A percentile compares a stretch with the other conserved stretches of the same genome.
phyloP scores from a whole-genome alignment of 2,797 vertebrate species.

The Protosalanx chinensis region DNA sequence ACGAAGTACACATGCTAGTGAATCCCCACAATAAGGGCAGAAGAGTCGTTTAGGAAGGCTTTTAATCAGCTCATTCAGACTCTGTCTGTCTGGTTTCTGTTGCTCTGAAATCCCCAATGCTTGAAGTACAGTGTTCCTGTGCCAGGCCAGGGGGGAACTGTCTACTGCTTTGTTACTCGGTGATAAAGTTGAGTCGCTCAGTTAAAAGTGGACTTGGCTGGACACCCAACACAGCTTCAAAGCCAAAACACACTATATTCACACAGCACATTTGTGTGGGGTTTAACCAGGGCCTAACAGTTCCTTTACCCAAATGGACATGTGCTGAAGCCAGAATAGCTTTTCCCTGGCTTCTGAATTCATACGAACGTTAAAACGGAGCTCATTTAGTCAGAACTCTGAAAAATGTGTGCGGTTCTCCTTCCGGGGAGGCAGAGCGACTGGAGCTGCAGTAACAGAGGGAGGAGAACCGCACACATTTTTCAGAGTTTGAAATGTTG shows the following conservation, averaged over 20 bases:
- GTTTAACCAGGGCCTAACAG: neutral
- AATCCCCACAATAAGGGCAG: slow-evolving; percentile 9
- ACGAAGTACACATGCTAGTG: slow-evolving; percentile 13
- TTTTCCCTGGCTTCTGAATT: neutral
- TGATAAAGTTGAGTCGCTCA: slow-evolving; percentile 16
- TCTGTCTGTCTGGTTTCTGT: slow-evolving; percentile 20
- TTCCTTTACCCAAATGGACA: neutral
- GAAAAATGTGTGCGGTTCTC: neutral
- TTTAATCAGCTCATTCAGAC: slow-evolving; percentile 6
- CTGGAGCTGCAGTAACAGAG: neutral
- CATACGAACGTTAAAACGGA: neutral
- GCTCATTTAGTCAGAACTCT: neutral
- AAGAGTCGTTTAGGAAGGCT: neutral
- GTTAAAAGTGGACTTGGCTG: neutral
- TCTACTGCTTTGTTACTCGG: slow-evolving; percentile 5
- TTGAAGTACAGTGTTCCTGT: neutral
- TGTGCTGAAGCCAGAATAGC: too few species aligned
- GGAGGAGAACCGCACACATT: neutral
- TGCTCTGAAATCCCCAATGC: slow-evolving; percentile 5
- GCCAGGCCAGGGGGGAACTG: neutral
- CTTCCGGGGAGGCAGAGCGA: neutral
- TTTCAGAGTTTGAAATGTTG: neutral
- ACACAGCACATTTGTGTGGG: neutral
- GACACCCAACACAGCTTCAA: neutral
- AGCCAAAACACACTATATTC: neutral